Base-by-base conservation (phyloP, 2,113 vertebrate genomes). In the Acanthochromis polyacanthus region DNA sequence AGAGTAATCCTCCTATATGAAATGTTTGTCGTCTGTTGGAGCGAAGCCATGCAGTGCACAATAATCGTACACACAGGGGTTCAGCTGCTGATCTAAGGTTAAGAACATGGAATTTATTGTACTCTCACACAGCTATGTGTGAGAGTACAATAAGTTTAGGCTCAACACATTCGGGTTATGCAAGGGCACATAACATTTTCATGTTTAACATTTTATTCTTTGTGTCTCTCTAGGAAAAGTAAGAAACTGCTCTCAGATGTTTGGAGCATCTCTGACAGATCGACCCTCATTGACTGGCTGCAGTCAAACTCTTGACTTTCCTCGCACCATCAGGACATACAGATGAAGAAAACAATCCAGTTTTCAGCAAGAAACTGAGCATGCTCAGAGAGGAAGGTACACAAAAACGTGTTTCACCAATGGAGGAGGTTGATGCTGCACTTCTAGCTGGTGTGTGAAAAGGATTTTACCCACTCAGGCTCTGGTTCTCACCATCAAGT, bases 171-270 rank as follows among this genome's bases (percentile, higher is more conserved):
- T 1, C 1, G 5, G 40, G 3, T 10, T 51, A 6, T 58, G n/a
- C 55, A 36, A 36, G 43, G n/a, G 32, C 10, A 19, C 6, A 50
- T 7, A 53, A 23, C 43, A 17, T 14, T 71, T 67, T 65, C 5
- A 55, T 73, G 20, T 71, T 57, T 7, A 6, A 71, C 28, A 45
- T 61, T 51, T 71, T 7, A 0, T 6, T 64, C n/a, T 80, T 16
- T 80, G 4, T 1, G 1, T 83, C 17, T 78, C 51, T 81, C 10
- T 11, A 95, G 95, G 89, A 94, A 82, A 57, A 90, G 66, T 15
- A 92, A 93, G 80, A 93, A 91, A 83, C 64, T 87, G 23, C 89
- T 95, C n/a, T 86, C 75, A 36, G 93, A 92, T 65, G 78, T 94
- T 22, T 95, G 93, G 94, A 83, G 80, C 58, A 78, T 95, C 75